Evolutionary conservation across 2,888 invertebrate species (phyloP), one percentile per base, ranked within the genome.

Genomic region (Thereva nobilitata): DNA sequence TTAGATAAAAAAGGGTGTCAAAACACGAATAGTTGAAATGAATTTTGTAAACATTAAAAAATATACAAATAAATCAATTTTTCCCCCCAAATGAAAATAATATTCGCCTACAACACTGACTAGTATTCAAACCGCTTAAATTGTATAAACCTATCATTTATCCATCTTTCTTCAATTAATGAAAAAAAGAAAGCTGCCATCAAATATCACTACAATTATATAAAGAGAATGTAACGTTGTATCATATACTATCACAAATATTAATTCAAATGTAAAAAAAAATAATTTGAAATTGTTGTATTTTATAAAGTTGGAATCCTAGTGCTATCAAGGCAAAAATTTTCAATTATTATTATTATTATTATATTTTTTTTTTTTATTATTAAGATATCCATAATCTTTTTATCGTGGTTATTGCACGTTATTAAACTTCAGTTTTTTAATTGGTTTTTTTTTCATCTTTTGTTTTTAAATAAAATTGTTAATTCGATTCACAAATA

Each of bases 401-500:
- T 42, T 41, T 12, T 40, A 8, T 42, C 41, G 55, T 54, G 12
- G 65, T 65, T 65, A 65, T 65, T 65, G 65, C 65, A 65, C 65
- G 49, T 65, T 65, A 59, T 45, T 42, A 23, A 23, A 23, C 23
- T 23, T 23, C 23, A 23, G 23, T 23, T 23, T 23, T 23, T 23
- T 23, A 23, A 2, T 23, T 1, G 23, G 5, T 49, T 23, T 49
- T 49, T 12, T 49, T n/a, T 49, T 49, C 34, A 7, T 49, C 12
- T 49, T 49, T 23, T 23, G 23, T 2, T 23, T 23, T 23, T 23
- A 59, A 59, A 38, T 59, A 55, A 49, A 53, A 44, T 52, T 64
- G 64, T 54, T 54, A 54, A 45, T 64, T 64, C 37, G 41, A 44
- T 54, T 64, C 64, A 50, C 52, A 65, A 65, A 55, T 54, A 65